Evolutionary conservation across 2,113 vertebrate species (phyloP).

Genomic region (Hymenochirus boettgeri): DNA sequence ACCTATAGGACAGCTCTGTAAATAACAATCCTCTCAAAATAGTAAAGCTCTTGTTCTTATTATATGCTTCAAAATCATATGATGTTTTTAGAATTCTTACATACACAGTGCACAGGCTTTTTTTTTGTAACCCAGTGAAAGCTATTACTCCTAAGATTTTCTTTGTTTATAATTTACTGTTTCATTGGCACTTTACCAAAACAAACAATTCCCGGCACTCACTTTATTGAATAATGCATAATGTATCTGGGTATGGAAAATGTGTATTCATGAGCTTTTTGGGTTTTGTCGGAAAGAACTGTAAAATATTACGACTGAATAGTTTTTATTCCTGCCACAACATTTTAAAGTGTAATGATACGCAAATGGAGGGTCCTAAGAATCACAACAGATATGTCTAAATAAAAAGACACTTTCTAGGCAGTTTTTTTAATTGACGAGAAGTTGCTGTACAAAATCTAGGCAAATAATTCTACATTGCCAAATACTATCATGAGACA

Average conservation of each 20-base stretch:
- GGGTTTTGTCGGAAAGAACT: conserved; percentile 74
- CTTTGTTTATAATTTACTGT: conserved; percentile 62
- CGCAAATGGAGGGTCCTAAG: conserved; percentile 63
- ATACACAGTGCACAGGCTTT: conserved; percentile 41
- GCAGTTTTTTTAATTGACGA: no score
- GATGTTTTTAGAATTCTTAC: conserved; percentile 10
- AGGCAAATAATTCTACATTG: no score
- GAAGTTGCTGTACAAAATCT: no score
- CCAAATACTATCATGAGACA: no score
- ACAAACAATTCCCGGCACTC: conserved; percentile 65
- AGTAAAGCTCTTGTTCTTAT: no score
- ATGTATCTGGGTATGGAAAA: conserved; percentile 64
- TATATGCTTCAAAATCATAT: no score
- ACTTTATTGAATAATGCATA: conserved; percentile 63
- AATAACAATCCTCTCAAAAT: no score
- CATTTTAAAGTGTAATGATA: conserved; percentile 66
- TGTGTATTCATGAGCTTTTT: conserved; percentile 71
- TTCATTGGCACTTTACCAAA: conserved; percentile 62
- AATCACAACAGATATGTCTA: conserved; percentile 63
- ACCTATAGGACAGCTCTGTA: no score
- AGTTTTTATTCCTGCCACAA: conserved; percentile 74
- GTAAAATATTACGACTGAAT: conserved; percentile 73
- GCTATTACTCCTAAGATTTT: conserved; percentile 42
- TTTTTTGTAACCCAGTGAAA: conserved; percentile 45
- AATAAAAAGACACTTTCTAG: no score